Evolutionary conservation across 2,797 vertebrate genomes (phyloP).

Genomic region (Microctenopoma lineatum): DNA sequence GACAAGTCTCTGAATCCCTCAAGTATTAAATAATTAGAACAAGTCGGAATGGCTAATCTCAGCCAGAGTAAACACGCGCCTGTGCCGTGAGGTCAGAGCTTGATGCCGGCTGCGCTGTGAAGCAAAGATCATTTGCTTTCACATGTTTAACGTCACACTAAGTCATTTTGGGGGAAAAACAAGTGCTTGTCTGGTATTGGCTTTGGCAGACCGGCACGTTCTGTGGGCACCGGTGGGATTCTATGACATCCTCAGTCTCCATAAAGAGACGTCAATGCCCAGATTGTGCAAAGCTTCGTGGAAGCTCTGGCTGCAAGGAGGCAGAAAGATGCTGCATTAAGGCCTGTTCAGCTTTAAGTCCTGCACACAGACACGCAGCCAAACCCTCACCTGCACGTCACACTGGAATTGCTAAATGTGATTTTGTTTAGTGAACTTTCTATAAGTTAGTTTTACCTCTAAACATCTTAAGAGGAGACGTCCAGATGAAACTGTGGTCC

Average conservation of each 20-base stretch:
- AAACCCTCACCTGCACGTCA: neutral
- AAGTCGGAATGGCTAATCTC: slow-evolving; percentile 61
- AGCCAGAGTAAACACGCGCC: slow-evolving; percentile 88
- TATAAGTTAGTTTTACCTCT: neutral
- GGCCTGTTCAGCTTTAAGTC: neutral
- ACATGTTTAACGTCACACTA: slow-evolving; percentile 87
- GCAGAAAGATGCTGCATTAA: slow-evolving; percentile 20
- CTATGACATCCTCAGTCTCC: slow-evolving; percentile 65
- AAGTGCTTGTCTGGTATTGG: slow-evolving; percentile 86
- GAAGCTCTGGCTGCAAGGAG: slow-evolving; percentile 42
- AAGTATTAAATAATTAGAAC: slow-evolving; percentile 73
- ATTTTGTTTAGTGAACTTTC: slow-evolving; percentile 1
- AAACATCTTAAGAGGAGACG: neutral
- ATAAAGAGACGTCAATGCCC: slow-evolving; percentile 61
- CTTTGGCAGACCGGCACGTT: slow-evolving; percentile 83
- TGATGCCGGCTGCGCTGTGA: slow-evolving; percentile 80
- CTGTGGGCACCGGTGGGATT: slow-evolving; percentile 72
- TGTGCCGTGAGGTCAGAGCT: slow-evolving; percentile 88
- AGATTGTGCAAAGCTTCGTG: slow-evolving; percentile 53
- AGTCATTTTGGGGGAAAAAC: slow-evolving; percentile 80
- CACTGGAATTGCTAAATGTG: neutral
- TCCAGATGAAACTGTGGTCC: neutral
- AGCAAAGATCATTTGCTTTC: slow-evolving; percentile 91
- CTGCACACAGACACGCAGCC: neutral
- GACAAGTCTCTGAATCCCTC: slow-evolving; percentile 61